These are phyloP conservation scores for Acanthosepion esculentum DNA, from an alignment of 2,888 invertebrate species.

Conservation along the genomic window DNA sequence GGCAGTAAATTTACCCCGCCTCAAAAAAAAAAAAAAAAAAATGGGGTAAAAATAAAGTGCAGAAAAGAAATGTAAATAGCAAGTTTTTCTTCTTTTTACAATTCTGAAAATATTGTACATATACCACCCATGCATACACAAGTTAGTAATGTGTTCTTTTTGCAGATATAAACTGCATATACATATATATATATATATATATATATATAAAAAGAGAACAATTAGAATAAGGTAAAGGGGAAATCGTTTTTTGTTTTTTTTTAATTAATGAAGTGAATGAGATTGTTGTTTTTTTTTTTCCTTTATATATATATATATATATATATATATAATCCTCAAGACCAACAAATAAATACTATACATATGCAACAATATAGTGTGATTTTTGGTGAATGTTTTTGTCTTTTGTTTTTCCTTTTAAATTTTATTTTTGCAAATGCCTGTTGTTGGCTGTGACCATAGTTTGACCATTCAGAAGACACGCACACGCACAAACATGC, in stretches of 20 bases:
- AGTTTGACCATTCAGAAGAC: background rate
- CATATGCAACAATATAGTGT: conserved; percentile 1
- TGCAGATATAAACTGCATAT: too few relatives aligned
- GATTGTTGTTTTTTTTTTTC: too few relatives aligned
- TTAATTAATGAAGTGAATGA: background rate
- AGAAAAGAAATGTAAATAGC: background rate
- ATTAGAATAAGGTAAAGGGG: background rate
- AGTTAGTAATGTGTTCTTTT: background rate
- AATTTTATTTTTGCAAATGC: background rate
- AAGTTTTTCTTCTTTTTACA: background rate
- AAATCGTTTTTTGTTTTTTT: too few relatives aligned
- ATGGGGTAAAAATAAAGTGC: background rate
- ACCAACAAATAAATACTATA: conserved; percentile 33
- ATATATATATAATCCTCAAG: background rate
- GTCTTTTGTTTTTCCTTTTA: background rate
- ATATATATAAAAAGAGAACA: background rate
- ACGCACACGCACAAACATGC: background rate
- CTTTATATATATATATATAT: background rate
- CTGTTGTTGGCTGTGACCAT: background rate
- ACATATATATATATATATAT: too few relatives aligned
- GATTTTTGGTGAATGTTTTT: background rate
- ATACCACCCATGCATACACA: background rate
- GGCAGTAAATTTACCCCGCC: background rate
- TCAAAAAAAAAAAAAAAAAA: too few relatives aligned
- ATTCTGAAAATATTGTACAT: background rate